Evolutionary conservation across 35 echinoderm and acorn worm genomes (phyloP).

Genomic region (Apostichopus californicus): DNA sequence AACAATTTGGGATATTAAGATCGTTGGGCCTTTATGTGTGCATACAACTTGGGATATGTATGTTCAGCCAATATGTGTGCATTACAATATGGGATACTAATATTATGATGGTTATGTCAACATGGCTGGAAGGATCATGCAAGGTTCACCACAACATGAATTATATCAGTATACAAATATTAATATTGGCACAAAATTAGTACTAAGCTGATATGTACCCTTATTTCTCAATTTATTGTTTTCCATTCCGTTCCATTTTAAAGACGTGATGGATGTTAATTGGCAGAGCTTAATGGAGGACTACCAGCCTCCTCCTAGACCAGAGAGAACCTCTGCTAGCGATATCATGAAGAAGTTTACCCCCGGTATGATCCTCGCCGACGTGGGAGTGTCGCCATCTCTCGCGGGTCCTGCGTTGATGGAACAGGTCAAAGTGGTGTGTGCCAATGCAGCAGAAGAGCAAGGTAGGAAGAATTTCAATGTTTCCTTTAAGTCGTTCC

Average conservation of each 20-base stretch:
- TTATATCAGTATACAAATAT: no score
- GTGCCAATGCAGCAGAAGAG: constrained; percentile 66
- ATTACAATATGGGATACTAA: no score
- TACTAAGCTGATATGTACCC: no score
- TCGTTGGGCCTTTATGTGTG: no score
- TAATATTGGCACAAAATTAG: no score
- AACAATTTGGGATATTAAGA: no score
- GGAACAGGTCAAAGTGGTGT: constrained; percentile 69
- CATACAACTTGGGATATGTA: no score
- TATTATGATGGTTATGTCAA: no score
- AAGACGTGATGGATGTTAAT: constrained; percentile 82
- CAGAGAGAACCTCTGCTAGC: constrained; percentile 39
- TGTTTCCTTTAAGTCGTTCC: no score
- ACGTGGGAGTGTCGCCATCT: constrained; percentile 74
- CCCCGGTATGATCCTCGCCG: constrained; percentile 77
- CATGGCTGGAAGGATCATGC: no score
- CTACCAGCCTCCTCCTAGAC: constrained; percentile 15
- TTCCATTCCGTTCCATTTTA: neutral
- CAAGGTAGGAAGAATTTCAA: constrained; percentile 13
- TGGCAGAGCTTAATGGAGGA: constrained; percentile 72
- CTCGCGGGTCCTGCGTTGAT: constrained; percentile 89
- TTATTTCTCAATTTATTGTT: neutral
- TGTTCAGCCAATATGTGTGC: no score
- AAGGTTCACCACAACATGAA: no score
- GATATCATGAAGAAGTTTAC: constrained; percentile 78